Evolutionary conservation across 2,888 invertebrate genomes (phyloP).

Genomic region (Caenorhabditis sp.): DNA sequence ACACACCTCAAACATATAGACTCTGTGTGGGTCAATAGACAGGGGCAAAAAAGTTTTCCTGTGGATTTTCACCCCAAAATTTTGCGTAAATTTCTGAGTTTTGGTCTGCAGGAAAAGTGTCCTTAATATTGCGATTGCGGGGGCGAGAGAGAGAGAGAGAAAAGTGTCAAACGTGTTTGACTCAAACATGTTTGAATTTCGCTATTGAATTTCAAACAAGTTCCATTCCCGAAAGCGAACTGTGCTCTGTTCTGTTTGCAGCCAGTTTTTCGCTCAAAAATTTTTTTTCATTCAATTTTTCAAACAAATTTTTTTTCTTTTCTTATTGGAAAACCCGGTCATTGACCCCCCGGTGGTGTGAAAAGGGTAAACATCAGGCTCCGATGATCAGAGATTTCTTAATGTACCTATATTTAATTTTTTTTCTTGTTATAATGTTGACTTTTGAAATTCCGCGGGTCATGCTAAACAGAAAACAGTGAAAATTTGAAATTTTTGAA

Average conservation of each 20-base stretch:
- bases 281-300: background rate
- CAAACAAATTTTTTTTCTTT: no score
- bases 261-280: background rate
- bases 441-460: constrained; percentile 14
- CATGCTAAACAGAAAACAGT: constrained; percentile 4
- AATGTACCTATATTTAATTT: background rate
- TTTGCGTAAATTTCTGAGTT: constrained; percentile 29
- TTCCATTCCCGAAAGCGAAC: background rate
- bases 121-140: constrained; percentile 1
- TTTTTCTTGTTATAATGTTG: background rate
- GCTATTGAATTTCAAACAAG: constrained; percentile 27
- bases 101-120: constrained; percentile 11
- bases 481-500: no score
- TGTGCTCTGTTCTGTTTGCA: constrained; percentile 29
- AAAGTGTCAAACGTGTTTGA: no score
- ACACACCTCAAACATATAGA: constrained; percentile 20
- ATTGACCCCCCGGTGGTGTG: background rate
- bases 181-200: constrained; percentile 20
- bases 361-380: background rate
- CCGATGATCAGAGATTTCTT: constrained; percentile 30
- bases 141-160: constrained; percentile 11
- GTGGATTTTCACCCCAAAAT: no score
- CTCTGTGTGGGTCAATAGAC: constrained; percentile 24
- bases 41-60: background rate
- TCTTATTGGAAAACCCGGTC: constrained; percentile 31